Evolutionary conservation across 2,888 invertebrate genomes (phyloP).

Genomic region (Achlya flavicornis): DNA sequence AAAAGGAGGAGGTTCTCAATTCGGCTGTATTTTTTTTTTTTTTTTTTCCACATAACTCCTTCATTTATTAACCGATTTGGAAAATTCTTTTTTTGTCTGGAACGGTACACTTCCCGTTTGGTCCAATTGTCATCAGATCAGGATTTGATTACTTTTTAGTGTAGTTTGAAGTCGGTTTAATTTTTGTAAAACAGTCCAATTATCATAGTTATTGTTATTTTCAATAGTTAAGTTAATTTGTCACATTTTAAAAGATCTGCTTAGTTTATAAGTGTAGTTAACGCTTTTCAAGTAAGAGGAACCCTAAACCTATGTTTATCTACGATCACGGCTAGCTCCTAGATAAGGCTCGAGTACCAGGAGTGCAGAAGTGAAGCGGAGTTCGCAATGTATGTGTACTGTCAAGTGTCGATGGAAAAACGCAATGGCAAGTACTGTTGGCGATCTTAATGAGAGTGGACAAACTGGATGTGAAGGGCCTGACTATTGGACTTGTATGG

Average conservation of each 20-base stretch:
- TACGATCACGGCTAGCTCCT: slow-evolving; percentile 77
- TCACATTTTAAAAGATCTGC: too few species aligned
- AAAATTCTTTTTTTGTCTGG: too few species aligned
- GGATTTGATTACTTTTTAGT: too few species aligned
- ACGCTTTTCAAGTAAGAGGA: neutral
- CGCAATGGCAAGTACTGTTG: slow-evolving; percentile 63
- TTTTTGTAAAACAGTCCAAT: too few species aligned
- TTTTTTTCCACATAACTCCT: too few species aligned
- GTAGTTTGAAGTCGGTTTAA: too few species aligned
- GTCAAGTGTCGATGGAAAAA: slow-evolving; percentile 69
- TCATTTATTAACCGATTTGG: too few species aligned
- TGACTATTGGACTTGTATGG: slow-evolving; percentile 45
- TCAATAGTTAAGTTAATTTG: neutral
- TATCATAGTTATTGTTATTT: too few species aligned
- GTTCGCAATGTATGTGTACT: slow-evolving; percentile 53
- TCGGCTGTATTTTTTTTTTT: too few species aligned
- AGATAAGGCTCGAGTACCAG: slow-evolving; percentile 71
- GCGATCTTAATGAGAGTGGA: slow-evolving; percentile 82
- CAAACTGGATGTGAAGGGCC: slow-evolving; percentile 78
- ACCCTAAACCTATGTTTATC: slow-evolving; percentile 52
- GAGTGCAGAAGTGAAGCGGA: slow-evolving; percentile 59
- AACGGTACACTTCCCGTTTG: too few species aligned
- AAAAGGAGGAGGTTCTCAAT: too few species aligned
- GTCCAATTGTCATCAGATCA: too few species aligned
- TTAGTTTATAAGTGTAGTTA: neutral